Evolutionary conservation across 2,113 vertebrate species (phyloP).

Genomic region (Hepsetus odoe): DNA sequence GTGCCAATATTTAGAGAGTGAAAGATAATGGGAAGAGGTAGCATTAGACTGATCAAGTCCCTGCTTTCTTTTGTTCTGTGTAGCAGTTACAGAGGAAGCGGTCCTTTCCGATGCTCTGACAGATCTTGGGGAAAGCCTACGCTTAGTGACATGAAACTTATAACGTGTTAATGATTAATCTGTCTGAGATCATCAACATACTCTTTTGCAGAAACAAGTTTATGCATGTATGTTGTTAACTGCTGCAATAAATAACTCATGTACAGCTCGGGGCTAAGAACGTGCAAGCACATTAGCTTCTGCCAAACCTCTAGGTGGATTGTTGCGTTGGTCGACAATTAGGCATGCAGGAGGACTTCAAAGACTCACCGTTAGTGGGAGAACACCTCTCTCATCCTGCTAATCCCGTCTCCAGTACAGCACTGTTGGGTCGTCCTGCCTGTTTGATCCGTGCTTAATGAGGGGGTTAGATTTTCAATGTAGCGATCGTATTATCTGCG

Average conservation of each 20-base stretch:
- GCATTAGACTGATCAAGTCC: neutral
- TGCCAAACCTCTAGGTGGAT: slow-evolving; percentile 47
- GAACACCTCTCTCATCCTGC: slow-evolving; percentile 63
- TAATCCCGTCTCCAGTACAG: slow-evolving; percentile 66
- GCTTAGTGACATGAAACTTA: neutral
- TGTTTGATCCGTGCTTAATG: slow-evolving; percentile 72
- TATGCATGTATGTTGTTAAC: neutral
- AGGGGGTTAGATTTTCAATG: slow-evolving; percentile 69
- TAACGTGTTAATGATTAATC: neutral
- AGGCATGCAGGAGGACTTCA: slow-evolving; percentile 61
- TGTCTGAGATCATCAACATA: neutral
- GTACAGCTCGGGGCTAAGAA: neutral
- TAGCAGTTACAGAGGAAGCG: too few species aligned
- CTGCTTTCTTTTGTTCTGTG: neutral
- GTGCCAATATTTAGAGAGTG: neutral
- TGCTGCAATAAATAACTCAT: slow-evolving; percentile 6
- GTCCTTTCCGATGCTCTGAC: too few species aligned
- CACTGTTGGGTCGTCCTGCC: slow-evolving; percentile 52
- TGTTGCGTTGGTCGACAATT: slow-evolving; percentile 60
- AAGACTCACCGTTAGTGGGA: slow-evolving; percentile 53
- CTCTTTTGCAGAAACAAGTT: neutral
- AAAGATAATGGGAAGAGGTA: neutral
- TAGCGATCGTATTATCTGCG: slow-evolving; percentile 66
- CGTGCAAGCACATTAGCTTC: slow-evolving; percentile 1
- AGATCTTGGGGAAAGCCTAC: too few species aligned